Evolutionary conservation across 2,113 vertebrate species (phyloP).

Genomic region (Eurypyga helias): DNA sequence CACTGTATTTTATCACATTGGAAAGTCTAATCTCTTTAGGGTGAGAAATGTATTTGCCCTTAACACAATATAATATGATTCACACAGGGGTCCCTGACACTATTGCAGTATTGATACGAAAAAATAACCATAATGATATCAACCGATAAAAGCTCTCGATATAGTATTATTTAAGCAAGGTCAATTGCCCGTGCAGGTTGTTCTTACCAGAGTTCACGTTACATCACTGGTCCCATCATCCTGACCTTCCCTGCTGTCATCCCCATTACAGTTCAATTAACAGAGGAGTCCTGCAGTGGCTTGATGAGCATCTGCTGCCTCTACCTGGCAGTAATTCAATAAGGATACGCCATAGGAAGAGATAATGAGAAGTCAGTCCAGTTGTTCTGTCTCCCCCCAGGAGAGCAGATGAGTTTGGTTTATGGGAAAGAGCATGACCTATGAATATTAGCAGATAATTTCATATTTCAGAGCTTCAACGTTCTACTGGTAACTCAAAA

Average conservation of each 20-base stretch:
- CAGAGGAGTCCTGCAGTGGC: constrained; percentile 79
- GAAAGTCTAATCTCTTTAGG: not conserved
- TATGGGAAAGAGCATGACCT: constrained; percentile 66
- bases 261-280: constrained; percentile 94
- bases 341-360: constrained; percentile 77
- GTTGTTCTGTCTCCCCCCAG: constrained; percentile 73
- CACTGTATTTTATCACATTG: not conserved
- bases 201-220: constrained; percentile 72
- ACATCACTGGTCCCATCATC: constrained; percentile 78
- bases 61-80: not conserved
- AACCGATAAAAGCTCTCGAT: constrained; percentile 1
- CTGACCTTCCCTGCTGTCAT: constrained; percentile 89
- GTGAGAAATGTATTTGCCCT: not conserved
- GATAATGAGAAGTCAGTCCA: constrained; percentile 80
- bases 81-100: not conserved
- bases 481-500: not conserved
- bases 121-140: constrained; percentile 4
- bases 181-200: constrained; percentile 58
- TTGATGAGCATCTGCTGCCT: constrained; percentile 89
- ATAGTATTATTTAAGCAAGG: constrained; percentile 36
- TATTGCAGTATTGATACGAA: not conserved
- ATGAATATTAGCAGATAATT: constrained; percentile 61
- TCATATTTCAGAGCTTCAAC: constrained; percentile 33
- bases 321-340: constrained; percentile 92
- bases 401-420: constrained; percentile 78